These are phyloP conservation scores for Drosophila sordidula DNA, from an alignment of 2,888 invertebrate species.

Conservation along the genomic window DNA sequence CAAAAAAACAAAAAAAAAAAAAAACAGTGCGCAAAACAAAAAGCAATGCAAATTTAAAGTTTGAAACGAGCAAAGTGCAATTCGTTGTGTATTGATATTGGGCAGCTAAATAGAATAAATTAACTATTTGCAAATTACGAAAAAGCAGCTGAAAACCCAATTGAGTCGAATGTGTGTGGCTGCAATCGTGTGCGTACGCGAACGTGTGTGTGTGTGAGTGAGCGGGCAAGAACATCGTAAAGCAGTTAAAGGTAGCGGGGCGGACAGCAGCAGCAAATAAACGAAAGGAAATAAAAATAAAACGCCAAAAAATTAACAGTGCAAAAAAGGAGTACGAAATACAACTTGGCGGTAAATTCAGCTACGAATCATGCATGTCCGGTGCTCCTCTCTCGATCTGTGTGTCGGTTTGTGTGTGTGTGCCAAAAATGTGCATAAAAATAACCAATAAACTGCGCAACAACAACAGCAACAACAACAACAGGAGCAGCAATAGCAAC, in stretches of 20 bases:
- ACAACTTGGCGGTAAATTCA: constrained; percentile 73
- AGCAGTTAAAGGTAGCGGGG: constrained; percentile 49
- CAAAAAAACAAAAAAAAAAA: constrained; percentile 34
- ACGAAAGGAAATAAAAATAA: constrained; percentile 71
- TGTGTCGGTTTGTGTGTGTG: constrained; percentile 14
- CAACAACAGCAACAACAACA: constrained; percentile 44
- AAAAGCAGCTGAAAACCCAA: constrained; percentile 70
- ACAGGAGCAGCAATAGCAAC: constrained; percentile 33
- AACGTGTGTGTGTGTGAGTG: constrained; percentile 37
- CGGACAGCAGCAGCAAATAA: constrained; percentile 52
- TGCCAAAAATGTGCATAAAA: constrained; percentile 57
- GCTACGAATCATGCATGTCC: constrained; percentile 32
- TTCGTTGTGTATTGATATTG: constrained; percentile 39
- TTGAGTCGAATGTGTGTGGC: constrained; percentile 57
- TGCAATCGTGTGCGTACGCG: constrained; percentile 57
- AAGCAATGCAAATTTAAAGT: constrained; percentile 32
- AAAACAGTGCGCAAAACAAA: constrained; percentile 49
- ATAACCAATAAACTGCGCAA: constrained; percentile 61
- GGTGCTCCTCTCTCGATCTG: constrained; percentile 17
- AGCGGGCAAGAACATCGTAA: constrained; percentile 45
- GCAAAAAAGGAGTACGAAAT: constrained; percentile 43
- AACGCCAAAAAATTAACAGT: constrained; percentile 45
- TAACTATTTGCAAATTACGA: constrained; percentile 72
- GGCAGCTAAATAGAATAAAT: constrained; percentile 66
- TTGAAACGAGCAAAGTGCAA: constrained; percentile 66